These are phyloP conservation scores for Echeneis naucrates DNA, from an alignment of 2,797 vertebrate species.

Conservation along the genomic window DNA sequence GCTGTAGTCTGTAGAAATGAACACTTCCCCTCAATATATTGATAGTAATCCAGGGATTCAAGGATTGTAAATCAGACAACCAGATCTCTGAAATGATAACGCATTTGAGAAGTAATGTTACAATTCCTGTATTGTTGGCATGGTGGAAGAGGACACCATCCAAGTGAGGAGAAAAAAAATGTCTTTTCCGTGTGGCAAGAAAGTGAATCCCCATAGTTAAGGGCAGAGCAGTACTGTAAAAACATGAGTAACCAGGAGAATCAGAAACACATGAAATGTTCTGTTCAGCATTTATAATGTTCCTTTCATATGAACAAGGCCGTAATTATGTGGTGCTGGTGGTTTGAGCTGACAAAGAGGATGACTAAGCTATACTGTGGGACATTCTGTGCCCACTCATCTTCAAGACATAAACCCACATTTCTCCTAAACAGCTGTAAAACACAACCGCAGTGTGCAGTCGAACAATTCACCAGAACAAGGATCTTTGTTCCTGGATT, in stretches of 20 bases:
- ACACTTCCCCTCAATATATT: conserved; percentile 47
- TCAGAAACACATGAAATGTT: conserved; percentile 77
- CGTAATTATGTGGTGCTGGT: conserved; percentile 71
- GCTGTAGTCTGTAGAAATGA: conserved; percentile 26
- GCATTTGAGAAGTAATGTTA: conserved; percentile 38
- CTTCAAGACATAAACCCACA: conserved; percentile 62
- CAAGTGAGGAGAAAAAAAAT: conserved; percentile 46
- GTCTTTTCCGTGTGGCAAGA: conserved; percentile 63
- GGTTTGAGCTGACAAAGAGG: conserved; percentile 76
- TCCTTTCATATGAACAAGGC: conserved; percentile 67
- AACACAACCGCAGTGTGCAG: conserved; percentile 60
- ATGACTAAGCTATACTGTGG: conserved; percentile 78
- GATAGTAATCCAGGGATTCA: conserved; percentile 52
- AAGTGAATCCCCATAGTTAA: conserved; percentile 68
- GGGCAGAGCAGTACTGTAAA: conserved; percentile 64
- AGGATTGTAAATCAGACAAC: conserved; percentile 36
- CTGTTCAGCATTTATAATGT: conserved; percentile 66
- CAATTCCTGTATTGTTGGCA: conserved; percentile 51
- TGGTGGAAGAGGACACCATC: conserved; percentile 51
- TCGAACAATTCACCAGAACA: conserved; percentile 69
- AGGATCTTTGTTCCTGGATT: conserved; percentile 75
- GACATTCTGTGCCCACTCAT: conserved; percentile 79
- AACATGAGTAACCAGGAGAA: conserved; percentile 72
- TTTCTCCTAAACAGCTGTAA: conserved; percentile 71
- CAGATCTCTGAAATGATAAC: conserved; percentile 7